Evolutionary conservation across 2,113 vertebrate genomes (phyloP).

Genomic region (Maccullochella peelii): DNA sequence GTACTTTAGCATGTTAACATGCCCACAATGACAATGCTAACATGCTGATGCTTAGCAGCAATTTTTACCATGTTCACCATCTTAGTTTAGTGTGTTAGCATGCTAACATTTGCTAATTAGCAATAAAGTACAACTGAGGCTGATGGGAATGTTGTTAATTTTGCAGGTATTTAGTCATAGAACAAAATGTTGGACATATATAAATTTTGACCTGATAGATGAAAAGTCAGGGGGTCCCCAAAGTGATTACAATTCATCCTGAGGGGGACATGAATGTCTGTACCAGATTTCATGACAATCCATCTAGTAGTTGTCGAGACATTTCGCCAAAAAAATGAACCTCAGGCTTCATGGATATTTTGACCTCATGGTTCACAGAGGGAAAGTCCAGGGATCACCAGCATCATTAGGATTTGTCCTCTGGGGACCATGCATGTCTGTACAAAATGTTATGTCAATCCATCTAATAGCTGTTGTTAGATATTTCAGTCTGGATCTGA

Average conservation of each 20-base stretch:
- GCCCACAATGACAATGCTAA: neutral
- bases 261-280: neutral
- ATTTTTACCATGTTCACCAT: no score
- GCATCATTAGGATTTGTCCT: no score
- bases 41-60: neutral
- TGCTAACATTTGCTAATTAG: neutral
- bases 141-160: neutral
- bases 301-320: neutral
- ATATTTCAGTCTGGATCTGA: no score
- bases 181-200: neutral
- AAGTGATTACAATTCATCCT: neutral
- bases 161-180: neutral
- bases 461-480: no score
- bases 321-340: neutral
- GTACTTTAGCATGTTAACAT: no score
- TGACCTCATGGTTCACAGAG: neutral
- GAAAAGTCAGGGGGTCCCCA: neutral
- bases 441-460: no score
- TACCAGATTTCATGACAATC: neutral
- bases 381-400: neutral
- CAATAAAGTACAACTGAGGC: neutral
- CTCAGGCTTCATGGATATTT: neutral
- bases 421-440: no score
- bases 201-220: neutral
- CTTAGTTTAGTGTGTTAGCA: neutral